Base-by-base conservation (phyloP, 2,113 vertebrate genomes). In the Rana temporaria region DNA sequence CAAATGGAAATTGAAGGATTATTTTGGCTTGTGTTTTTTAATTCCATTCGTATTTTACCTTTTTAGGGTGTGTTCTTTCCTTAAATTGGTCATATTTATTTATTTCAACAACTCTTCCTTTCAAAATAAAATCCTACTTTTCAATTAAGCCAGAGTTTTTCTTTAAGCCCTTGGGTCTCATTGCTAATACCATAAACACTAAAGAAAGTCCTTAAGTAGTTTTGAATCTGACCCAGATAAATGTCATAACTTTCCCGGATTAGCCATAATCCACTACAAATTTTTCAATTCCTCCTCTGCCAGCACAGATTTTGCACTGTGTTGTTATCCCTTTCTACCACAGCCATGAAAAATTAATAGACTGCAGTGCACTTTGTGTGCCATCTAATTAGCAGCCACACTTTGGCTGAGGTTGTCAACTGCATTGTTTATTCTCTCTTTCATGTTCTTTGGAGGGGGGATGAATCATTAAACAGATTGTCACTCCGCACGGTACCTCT, bases 371-470 rank as follows among this genome's bases (percentile, higher is more conserved):
- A 73, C 60, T 67, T 38, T 66, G 70, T 75, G 52, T 82, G 70
- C 70, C 63, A 65, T 19, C 55, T 74, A 82, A 82, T 82, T 74
- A 82, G 70, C 62, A 82, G 30, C 80, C 30, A 66, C 52, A 34
- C 80, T 57, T 75, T 82, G 80, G 71, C 80, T 38, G 70, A 75
- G 80, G 64, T 82, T 67, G 80, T 74, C 80, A 82, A 52, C 48
- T 42, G 34, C 70, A 75, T 66, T 74, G 80, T 67, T 82, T 75
- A 42, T 73, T 66, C 68, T 56, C 48, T 55, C 30, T 82, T 48
- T 65, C 63, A 20, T 22, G 26, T 74, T 67, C 26, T 82, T 82
- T 74, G 80, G 66, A 67, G 34, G 66, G 48, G 22, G 66, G 26
- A 82, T 75, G 20, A 74, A 82, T 75, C 66, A 82, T 82, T 74